Evolutionary conservation across 2,797 vertebrate genomes (phyloP), one percentile per base, ranked within the genome.

Genomic region (Pipistrellus pipistrellus): DNA sequence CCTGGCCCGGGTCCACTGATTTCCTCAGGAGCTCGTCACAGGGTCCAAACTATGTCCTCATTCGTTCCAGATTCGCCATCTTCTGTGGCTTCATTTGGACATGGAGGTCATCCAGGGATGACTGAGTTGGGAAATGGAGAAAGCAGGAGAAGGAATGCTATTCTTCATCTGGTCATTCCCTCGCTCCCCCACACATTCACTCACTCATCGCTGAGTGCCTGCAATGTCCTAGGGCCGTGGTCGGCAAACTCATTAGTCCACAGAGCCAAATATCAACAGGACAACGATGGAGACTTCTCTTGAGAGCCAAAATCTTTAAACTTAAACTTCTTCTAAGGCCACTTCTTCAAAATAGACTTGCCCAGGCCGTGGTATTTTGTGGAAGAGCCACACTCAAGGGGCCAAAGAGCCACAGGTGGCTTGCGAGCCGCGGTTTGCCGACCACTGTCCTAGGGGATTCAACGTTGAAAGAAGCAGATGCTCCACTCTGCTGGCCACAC

Each of bases 11-110:
- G 30, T 78, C 48, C 51, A 55, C 44, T 89, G 51, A 23, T 90
- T 78, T 77, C 57, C 82, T 96, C 77, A 69, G 48, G 20, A 48
- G 62, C 53, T 12, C 32, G 55, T 96, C 62, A 59, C 71, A 48
- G 46, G 82, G 68, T 80, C 62, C 64, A 44, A 4, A 30, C 64
- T 44, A 9, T 76, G 66, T 85, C 32, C 68, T 84, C 62, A 86
- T 93, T 66, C 73, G 32, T 87, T 91, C 85, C 68, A 73, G 59
- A 75, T 84, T 51, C 62, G 15, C 38, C 13, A 18, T 57, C n/a
- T 73, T 92, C 41, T 66, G 27, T 73, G 87, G 21, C 59, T 93
- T 94, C 3, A 1, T 73, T 55, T 89, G 92, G 90, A 25, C 30
- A 48, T 1, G 35, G 48, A 87, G 38, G 48, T 77, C 69, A 41